Evolutionary conservation across 2,888 invertebrate species (phyloP), one percentile per base, ranked within the genome.

Genomic region (Arge pagana): DNA sequence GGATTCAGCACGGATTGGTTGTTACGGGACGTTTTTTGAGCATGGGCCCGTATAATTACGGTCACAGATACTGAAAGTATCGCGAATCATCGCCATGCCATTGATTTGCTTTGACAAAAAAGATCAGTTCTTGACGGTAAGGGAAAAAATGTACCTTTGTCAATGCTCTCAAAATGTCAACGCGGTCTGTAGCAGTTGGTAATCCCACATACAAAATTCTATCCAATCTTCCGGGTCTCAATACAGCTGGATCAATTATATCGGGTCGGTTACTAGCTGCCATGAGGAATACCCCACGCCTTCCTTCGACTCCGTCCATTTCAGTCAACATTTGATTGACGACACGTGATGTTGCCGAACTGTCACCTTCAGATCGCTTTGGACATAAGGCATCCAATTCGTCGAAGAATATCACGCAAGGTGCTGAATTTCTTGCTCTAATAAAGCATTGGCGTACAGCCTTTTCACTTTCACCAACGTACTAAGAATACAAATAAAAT

Each of bases 351-450:
- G 89, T 86, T 0, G 89, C 85, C 2, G 89, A 87, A 64, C 86
- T 85, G 64, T 82, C 87, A 54, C 85, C 84, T 33, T 90, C 88
- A 4, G 89, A 87, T 68, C 98, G 82, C 65, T 90, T 87, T 0
- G 97, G 96, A 72, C 96, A 97, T 23, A 99, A 77, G 0, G 98
- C 92, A 77, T 99, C 99, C 58, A 99, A 84, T 78, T 99, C 99
- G 72, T 99, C 99, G 71, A 99, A 99, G 79, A 98, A 98, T 74
- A 99, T 96, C 3, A 99, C 96, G 73, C 98, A 99, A 0, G 99
- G 99, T 0, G 94, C 87, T 0, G 96, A 96, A 77, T 96, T 96
- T 36, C 92, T 81, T 0, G 98, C 99, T 58, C 97, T 83, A 71
- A 93, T 88, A 74, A 99, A 99, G 67, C 95, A 94, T 18, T 93